Evolutionary conservation across 2,888 invertebrate genomes (phyloP).

Genomic region (Fragum sueziense): DNA sequence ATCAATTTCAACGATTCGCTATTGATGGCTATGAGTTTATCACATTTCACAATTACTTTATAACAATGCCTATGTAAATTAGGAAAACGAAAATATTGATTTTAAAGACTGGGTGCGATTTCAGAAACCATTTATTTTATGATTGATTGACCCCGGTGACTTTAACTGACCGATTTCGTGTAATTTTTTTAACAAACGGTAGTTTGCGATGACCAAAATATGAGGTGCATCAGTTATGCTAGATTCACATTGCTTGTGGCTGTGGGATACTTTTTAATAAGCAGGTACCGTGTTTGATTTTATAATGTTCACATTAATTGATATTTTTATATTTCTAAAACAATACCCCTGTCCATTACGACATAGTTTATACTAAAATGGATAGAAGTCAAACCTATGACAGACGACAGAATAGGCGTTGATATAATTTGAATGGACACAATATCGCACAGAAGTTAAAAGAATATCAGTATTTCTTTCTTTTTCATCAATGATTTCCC

Average conservation of each 20-base stretch:
- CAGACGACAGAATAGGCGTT: no score
- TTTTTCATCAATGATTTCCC: no score
- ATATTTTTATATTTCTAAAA: no score
- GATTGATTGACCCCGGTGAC: background rate
- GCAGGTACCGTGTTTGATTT: no score
- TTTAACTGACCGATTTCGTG: background rate
- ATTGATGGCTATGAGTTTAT: background rate
- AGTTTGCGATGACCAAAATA: background rate
- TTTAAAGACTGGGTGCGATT: background rate
- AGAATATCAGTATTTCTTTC: no score
- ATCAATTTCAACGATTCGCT: background rate
- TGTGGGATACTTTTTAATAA: background rate
- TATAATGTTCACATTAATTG: background rate
- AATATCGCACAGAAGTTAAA: no score
- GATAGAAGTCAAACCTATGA: no score
- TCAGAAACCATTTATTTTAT: background rate
- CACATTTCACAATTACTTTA: background rate
- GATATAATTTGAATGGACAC: no score
- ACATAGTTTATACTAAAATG: no score
- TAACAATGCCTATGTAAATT: background rate
- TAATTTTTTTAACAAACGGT: background rate
- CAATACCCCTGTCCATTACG: background rate
- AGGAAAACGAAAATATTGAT: slow-evolving; percentile 7
- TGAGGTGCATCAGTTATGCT: background rate
- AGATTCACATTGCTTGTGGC: background rate